Evolutionary conservation across 2,888 invertebrate genomes (phyloP).

Genomic region (Dioctria linearis): DNA sequence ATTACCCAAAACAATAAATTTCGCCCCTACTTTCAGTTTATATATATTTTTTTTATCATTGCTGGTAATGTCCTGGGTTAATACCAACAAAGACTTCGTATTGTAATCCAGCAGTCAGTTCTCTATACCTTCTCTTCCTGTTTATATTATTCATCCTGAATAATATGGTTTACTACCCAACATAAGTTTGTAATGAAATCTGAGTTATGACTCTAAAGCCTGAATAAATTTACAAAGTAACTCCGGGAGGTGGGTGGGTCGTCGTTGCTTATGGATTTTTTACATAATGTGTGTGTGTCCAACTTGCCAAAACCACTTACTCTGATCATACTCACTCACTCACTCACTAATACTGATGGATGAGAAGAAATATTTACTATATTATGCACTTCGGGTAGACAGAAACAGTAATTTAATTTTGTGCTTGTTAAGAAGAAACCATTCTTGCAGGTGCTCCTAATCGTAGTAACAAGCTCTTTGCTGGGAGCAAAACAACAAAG

Average conservation of each 20-base stretch:
- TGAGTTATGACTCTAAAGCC: constrained; percentile 33
- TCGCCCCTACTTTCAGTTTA: background rate
- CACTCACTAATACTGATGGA: constrained; percentile 3
- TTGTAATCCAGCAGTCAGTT: background rate
- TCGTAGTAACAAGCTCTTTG: constrained; percentile 44
- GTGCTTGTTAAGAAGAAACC: constrained; percentile 47
- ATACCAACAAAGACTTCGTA: background rate
- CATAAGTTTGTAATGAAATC: constrained; percentile 45
- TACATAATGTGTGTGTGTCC: constrained; percentile 10
- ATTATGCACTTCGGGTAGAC: constrained; percentile 44
- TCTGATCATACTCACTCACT: background rate
- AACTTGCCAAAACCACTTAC: constrained; percentile 34
- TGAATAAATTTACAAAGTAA: constrained; percentile 44
- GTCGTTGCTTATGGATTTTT: constrained; percentile 11
- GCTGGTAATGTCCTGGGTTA: constrained; percentile 9
- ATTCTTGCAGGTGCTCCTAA: constrained; percentile 46
- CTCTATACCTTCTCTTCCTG: background rate
- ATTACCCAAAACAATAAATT: background rate
- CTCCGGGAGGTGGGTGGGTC: background rate
- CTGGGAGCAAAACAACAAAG: constrained; percentile 49
- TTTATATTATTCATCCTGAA: constrained; percentile 18
- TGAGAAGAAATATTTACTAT: constrained; percentile 7
- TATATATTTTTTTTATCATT: constrained; percentile 23
- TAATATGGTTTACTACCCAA: constrained; percentile 24
- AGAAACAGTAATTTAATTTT: constrained; percentile 46